These are phyloP conservation scores for Orchesellides sinensis DNA, from an alignment of 2,888 invertebrate genomes.

Conservation along the genomic window DNA sequence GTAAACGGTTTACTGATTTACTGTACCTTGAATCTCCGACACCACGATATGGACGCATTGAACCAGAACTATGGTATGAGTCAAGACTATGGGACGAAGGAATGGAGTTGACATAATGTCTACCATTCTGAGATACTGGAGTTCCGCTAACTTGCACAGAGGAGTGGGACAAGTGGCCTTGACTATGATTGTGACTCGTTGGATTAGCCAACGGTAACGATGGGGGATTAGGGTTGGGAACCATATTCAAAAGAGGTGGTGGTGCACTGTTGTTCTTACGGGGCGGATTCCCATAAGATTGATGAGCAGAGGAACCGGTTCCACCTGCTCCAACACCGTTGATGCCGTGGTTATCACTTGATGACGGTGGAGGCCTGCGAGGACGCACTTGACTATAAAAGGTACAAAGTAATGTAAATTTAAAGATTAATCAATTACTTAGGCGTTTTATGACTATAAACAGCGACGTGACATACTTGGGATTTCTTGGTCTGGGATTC, in stretches of 20 bases:
- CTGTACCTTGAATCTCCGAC: slow-evolving; percentile 59
- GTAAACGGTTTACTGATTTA: background rate
- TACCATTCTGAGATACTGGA: slow-evolving; percentile 69
- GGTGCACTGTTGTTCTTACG: slow-evolving; percentile 69
- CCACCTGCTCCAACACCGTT: slow-evolving; percentile 62
- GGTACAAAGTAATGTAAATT: background rate
- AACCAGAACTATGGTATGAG: slow-evolving; percentile 50
- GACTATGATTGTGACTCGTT: slow-evolving; percentile 68
- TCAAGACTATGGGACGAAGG: slow-evolving; percentile 62
- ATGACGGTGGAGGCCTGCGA: slow-evolving; percentile 49
- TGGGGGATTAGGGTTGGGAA: slow-evolving; percentile 39
- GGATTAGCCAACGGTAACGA: slow-evolving; percentile 63
- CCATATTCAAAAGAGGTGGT: slow-evolving; percentile 43
- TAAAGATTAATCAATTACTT: background rate
- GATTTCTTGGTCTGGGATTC: slow-evolving; percentile 69
- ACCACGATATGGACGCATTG: slow-evolving; percentile 65
- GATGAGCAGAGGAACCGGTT: slow-evolving; percentile 56
- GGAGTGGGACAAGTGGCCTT: slow-evolving; percentile 68
- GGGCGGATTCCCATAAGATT: slow-evolving; percentile 67
- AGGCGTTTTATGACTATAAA: background rate
- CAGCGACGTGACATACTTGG: slow-evolving; percentile 71
- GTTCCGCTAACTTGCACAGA: slow-evolving; percentile 65
- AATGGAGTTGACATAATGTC: slow-evolving; percentile 65
- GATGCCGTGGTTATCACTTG: slow-evolving; percentile 60
- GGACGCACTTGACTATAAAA: slow-evolving; percentile 63